A percentile compares a stretch with the other conserved stretches of the same genome.
These are phyloP conservation scores for Thripadectes ignobilis DNA, from an alignment of 2,797 vertebrate genomes.

Conservation along the genomic window DNA sequence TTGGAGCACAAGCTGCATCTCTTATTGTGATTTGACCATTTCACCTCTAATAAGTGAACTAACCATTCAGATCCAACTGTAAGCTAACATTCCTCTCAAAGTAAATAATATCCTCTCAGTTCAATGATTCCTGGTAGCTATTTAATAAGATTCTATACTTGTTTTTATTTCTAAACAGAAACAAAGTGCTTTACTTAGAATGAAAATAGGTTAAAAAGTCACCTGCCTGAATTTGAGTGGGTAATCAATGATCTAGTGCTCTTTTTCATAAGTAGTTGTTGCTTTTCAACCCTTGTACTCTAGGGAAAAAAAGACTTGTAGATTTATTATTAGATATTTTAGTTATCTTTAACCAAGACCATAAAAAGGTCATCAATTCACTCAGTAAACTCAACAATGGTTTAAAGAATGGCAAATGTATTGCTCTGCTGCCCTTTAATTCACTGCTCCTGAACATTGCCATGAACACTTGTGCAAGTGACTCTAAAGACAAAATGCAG, in stretches of 20 bases:
- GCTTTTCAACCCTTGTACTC: neutral
- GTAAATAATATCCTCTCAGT: neutral
- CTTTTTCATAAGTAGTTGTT: neutral
- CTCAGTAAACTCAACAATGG: neutral
- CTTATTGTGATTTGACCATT: neutral
- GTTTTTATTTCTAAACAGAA: neutral
- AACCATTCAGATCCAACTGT: neutral
- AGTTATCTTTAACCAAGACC: neutral
- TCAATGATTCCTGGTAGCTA: neutral
- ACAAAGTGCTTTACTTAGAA: neutral
- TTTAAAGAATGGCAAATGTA: neutral
- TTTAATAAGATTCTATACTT: neutral
- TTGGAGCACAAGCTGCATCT: neutral
- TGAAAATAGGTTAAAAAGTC: neutral
- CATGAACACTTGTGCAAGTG: neutral
- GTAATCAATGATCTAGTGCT: neutral
- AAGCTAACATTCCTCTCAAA: neutral
- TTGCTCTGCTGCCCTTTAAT: neutral
- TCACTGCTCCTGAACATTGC: neutral
- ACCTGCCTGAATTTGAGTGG: neutral
- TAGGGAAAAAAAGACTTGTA: neutral
- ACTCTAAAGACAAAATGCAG: neutral
- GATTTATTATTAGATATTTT: neutral
- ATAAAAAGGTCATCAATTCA: neutral
- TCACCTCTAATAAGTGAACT: neutral